Percentiles rank a stretch among this genome's conserved stretches.
Evolutionary conservation across 2,797 vertebrate species (phyloP).

Genomic region (Rhabdophis nuchalis): DNA sequence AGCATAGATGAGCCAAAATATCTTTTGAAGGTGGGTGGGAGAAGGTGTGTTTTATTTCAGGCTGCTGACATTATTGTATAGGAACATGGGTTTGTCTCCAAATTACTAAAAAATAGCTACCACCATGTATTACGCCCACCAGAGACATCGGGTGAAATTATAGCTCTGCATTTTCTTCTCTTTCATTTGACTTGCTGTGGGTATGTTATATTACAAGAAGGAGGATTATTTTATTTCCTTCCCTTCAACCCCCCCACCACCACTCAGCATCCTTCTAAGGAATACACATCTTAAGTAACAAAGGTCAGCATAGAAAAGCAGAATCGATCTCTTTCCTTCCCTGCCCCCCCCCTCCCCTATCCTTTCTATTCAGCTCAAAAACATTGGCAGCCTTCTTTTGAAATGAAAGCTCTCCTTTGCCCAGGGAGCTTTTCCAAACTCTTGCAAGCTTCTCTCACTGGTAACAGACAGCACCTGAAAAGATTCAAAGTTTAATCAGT

Average conservation of each 20-base stretch:
- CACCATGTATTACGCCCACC: background rate
- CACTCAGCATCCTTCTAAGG: background rate
- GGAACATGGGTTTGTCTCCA: background rate
- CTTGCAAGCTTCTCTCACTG: background rate
- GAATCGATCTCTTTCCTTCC: background rate
- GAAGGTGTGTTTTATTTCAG: background rate
- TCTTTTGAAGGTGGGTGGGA: background rate
- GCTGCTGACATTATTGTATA: background rate
- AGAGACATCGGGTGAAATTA: constrained; percentile 4
- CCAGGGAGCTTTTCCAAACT: constrained; percentile 9
- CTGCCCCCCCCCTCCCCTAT: background rate
- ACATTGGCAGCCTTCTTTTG: background rate
- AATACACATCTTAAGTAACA: background rate
- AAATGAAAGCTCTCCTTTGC: constrained; percentile 17
- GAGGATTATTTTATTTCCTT: background rate
- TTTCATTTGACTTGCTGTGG: background rate
- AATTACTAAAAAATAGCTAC: constrained; percentile 10
- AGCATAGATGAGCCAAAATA: background rate
- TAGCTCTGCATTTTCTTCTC: background rate
- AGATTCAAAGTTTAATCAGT: constrained; percentile 10
- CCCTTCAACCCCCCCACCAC: background rate
- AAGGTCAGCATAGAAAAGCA: background rate
- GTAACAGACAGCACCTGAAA: constrained; percentile 13
- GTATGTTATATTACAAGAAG: background rate
- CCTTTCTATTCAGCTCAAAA: background rate